phyloP scores from a whole-genome alignment of 2,888 invertebrate species.

The Metacarcinus magister region DNA sequence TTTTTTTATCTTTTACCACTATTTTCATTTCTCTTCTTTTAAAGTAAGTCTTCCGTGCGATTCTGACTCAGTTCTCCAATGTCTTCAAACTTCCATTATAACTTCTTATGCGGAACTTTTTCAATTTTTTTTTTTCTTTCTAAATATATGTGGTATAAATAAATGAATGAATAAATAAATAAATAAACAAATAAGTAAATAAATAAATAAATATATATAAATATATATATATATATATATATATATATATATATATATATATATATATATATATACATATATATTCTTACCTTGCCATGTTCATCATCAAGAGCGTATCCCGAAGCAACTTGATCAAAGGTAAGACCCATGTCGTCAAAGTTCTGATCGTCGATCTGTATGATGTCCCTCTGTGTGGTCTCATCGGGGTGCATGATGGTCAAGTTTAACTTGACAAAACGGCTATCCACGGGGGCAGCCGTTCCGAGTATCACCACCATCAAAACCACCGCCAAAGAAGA shows the following conservation, averaged over 20 bases:
- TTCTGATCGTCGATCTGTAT: conserved; percentile 46
- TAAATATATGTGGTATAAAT: background rate
- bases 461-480: background rate
- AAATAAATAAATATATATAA: background rate
- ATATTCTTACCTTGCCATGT: conserved; percentile 52
- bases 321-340: background rate
- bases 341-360: background rate
- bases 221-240: background rate
- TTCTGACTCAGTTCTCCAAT: no score
- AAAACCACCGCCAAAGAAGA: background rate
- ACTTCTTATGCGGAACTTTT: no score
- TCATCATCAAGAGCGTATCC: background rate
- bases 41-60: no score
- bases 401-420: conserved; percentile 32
- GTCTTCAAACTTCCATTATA: no score
- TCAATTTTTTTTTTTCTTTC: background rate
- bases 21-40: no score
- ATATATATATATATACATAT: background rate
- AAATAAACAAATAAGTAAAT: background rate
- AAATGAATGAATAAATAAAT: no score
- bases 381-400: background rate
- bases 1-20: no score
- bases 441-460: background rate
- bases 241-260: background rate
- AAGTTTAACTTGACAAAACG: conserved; percentile 43